A percentile compares a stretch with the other conserved stretches of the same genome.
Evolutionary conservation across 2,888 invertebrate genomes (phyloP).

Genomic region (Drosophila pseudotakahashii): DNA sequence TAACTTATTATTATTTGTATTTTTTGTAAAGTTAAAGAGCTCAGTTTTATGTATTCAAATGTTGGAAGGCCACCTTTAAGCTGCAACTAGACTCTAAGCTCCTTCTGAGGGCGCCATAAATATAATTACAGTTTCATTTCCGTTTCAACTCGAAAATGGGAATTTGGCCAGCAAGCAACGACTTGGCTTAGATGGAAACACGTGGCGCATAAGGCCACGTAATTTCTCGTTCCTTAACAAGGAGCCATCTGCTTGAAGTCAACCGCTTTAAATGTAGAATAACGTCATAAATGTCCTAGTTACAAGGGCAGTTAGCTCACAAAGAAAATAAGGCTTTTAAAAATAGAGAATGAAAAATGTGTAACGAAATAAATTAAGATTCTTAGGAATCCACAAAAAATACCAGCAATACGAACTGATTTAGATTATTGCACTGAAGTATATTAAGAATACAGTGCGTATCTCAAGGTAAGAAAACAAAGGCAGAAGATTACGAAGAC

Average conservation of each 20-base stretch:
- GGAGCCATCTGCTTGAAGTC: slow-evolving; percentile 7
- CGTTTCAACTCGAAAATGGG: slow-evolving; percentile 42
- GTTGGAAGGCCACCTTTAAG: slow-evolving; percentile 20
- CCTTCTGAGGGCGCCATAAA: slow-evolving; percentile 52
- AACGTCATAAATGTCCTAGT: background rate
- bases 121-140: slow-evolving; percentile 75
- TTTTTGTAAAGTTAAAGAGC: slow-evolving; percentile 1
- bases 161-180: slow-evolving; percentile 27
- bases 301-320: background rate
- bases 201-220: slow-evolving; percentile 45
- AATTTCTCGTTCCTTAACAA: slow-evolving; percentile 23
- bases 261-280: background rate
- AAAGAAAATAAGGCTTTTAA: background rate
- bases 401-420: too few relatives aligned
- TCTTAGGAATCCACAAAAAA: too few relatives aligned
- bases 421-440: background rate
- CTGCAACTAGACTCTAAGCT: slow-evolving; percentile 2
- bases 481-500: background rate
- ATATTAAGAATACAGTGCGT: background rate
- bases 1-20: too few relatives aligned
- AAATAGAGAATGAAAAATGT: background rate
- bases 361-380: too few relatives aligned
- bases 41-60: slow-evolving; percentile 54
- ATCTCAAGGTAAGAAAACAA: slow-evolving; percentile 4
- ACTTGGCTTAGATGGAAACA: slow-evolving; percentile 16